phyloP scores from a whole-genome alignment of 2,113 vertebrate species.

The Leptocoma aspasia region DNA sequence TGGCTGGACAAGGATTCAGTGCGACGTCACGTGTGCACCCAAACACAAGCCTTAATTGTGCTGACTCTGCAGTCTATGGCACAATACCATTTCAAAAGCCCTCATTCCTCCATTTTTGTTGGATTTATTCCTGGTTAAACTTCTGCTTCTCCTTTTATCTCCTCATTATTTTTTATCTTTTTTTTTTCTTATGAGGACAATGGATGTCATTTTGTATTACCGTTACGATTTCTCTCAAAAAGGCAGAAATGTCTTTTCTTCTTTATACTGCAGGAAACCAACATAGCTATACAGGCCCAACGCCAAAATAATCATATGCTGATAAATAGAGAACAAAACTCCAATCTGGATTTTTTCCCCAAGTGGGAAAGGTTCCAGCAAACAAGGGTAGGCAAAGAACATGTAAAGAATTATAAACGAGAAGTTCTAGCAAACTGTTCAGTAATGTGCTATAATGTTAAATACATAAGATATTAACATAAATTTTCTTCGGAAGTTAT shows the following conservation, averaged over 20 bases:
- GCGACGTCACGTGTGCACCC: rapidly evolving
- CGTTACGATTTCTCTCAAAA: slow-evolving; percentile 28
- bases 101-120: background rate
- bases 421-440: slow-evolving; percentile 47
- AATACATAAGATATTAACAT: slow-evolving; percentile 31
- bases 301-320: slow-evolving; percentile 64
- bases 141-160: slow-evolving; percentile 30
- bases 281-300: background rate
- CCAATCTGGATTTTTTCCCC: slow-evolving; percentile 51
- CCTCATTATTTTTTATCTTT: slow-evolving; percentile 33
- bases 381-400: background rate
- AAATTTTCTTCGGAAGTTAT: background rate
- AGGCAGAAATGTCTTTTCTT: slow-evolving; percentile 50
- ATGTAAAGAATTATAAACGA: slow-evolving; percentile 27
- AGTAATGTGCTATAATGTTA: slow-evolving; percentile 18
- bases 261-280: slow-evolving; percentile 50
- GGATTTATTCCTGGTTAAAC: slow-evolving; percentile 15
- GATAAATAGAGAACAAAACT: slow-evolving; percentile 68
- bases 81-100: background rate
- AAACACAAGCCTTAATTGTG: background rate
- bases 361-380: slow-evolving; percentile 34
- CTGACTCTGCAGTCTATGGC: background rate
- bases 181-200: slow-evolving; percentile 21
- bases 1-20: background rate
- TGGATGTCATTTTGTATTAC: slow-evolving; percentile 38